A percentile compares a stretch with the other conserved stretches of the same genome.
phyloP scores from a whole-genome alignment of 2,113 vertebrate genomes.

The Struthidea cinerea region DNA sequence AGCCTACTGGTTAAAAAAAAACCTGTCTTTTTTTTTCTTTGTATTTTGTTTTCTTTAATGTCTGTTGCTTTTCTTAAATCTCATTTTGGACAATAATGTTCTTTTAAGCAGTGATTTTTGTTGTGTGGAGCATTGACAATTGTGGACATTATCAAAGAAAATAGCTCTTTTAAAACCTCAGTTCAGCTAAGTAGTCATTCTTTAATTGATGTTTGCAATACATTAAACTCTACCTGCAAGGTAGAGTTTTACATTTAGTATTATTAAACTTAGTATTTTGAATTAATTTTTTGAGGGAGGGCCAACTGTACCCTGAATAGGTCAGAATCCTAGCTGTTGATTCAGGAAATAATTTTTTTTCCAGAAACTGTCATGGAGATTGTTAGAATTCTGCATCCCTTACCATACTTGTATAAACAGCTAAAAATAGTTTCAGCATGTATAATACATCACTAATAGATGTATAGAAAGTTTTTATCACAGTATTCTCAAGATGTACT shows the following conservation, averaged over 20 bases:
- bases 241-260: no score
- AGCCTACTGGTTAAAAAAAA: not conserved
- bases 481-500: not conserved
- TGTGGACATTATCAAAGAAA: not conserved
- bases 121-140: not conserved
- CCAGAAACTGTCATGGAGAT: not conserved
- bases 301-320: not conserved
- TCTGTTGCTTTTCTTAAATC: not conserved
- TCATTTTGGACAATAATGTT: not conserved
- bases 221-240: not conserved
- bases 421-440: not conserved
- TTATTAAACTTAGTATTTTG: not conserved
- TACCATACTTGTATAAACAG: not conserved
- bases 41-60: not conserved
- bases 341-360: not conserved
- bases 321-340: not conserved
- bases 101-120: not conserved
- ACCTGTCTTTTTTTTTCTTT: not conserved
- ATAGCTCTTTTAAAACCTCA: not conserved
- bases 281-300: not conserved
- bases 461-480: not conserved
- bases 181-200: not conserved
- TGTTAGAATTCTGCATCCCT: not conserved
- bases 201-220: not conserved
- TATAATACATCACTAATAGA: not conserved